Evolutionary conservation across 35 echinoderm and acorn worm genomes (phyloP), one percentile per base, ranked within the genome.

Genomic region (Ptychodera flava): DNA sequence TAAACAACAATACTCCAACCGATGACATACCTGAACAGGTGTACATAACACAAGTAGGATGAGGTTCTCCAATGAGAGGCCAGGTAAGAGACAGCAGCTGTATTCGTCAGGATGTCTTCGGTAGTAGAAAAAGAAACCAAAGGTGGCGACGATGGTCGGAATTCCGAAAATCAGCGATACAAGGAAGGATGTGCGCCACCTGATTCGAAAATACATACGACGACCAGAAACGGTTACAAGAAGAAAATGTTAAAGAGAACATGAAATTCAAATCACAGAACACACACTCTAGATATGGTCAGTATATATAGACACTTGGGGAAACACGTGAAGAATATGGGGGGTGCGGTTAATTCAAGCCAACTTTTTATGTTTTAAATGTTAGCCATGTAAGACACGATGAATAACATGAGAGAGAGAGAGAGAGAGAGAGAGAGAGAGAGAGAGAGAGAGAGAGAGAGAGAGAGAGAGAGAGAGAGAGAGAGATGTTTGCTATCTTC

Each of bases 141-240:
- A 22, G 22, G 45, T 64, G 22, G 22, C 45, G 45, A 22, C 78
- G 16, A 97, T 85, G 29, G 93, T 92, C 30, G 95, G 95, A 78
- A 93, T 36, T 81, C 95, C 92, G 87, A 93, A 97, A 1, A 88
- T 31, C n/a, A 93, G 31, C 0, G 92, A 93, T 30, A 97, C 53
- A 22, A 97, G 82, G 84, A 97, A 97, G n/a, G 95, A 97, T 32
- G 87, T 88, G 1, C 87, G 76, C 95, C 95, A 97, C 79, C 95
- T 97, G 86, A 28, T 36, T 36, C 87, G 31, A 78, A 32, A 87
- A 36, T 36, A 87, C 6, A 33, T n/a, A n/a, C n/a, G n/a, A n/a
- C n/a, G n/a, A n/a, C n/a, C n/a, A n/a, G n/a, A n/a, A n/a, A n/a
- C n/a, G n/a, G n/a, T n/a, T n/a, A n/a, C n/a, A n/a, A n/a, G n/a